Evolutionary conservation across 2,797 vertebrate genomes (phyloP).

Genomic region (Corythornis leucogaster): DNA sequence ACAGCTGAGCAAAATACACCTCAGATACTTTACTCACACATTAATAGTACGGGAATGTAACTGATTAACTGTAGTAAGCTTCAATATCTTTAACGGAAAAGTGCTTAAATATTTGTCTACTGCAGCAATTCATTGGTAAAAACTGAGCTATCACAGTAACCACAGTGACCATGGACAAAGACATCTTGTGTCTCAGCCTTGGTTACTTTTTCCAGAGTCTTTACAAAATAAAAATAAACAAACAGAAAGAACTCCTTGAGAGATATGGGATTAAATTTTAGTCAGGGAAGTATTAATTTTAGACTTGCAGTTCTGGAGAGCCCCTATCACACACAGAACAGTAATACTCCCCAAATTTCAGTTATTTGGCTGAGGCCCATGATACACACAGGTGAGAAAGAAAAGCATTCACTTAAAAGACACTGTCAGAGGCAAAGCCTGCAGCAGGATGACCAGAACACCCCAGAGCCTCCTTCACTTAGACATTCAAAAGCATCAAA

Average conservation of each 20-base stretch:
- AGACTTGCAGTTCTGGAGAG: not conserved
- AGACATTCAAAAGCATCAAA: not conserved
- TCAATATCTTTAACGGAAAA: not conserved
- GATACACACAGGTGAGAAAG: not conserved
- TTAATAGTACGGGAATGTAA: not conserved
- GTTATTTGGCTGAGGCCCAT: not conserved
- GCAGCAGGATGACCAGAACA: not conserved
- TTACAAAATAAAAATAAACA: conserved; percentile 8
- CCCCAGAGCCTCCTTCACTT: not conserved
- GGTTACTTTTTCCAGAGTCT: not conserved
- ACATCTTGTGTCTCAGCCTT: not conserved
- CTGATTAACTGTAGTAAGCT: not conserved
- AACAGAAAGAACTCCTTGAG: not conserved
- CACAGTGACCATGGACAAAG: not conserved
- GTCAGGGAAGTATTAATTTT: not conserved
- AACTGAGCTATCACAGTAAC: not conserved
- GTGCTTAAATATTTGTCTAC: not conserved
- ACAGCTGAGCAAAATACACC: not conserved
- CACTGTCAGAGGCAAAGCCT: not conserved
- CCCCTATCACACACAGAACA: not conserved
- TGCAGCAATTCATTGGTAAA: not conserved
- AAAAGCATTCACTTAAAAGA: not conserved
- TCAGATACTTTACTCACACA: not conserved
- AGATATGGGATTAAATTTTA: not conserved
- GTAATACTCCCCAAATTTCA: not conserved